Conservation (phyloP, 2,888 invertebrate genomes). For the Thalpophila matura region DNA sequence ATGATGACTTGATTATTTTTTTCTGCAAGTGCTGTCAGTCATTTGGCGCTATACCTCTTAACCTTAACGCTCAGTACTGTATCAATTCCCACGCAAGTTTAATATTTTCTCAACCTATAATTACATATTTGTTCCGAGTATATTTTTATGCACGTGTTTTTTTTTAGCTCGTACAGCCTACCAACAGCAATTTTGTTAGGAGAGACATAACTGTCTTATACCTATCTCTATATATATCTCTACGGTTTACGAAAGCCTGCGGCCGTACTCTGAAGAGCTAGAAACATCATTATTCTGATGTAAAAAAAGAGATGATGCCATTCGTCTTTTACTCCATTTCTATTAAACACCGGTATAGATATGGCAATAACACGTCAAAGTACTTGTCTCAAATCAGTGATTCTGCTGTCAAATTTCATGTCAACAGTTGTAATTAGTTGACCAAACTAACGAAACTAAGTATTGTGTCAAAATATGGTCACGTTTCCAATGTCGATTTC, state of each 20-base stretch:
- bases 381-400: no score
- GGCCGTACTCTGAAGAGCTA: no score
- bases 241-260: not conserved
- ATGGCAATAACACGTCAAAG: no score
- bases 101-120: conserved; percentile 31
- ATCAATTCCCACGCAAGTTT: conserved; percentile 40
- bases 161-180: not conserved
- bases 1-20: not conserved
- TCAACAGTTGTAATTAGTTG: no score
- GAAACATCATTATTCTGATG: not conserved
- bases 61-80: not conserved
- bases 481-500: no score
- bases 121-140: conserved; percentile 51
- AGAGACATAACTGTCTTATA: not conserved
- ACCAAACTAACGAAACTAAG: no score
- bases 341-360: no score
- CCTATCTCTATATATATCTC: conserved; percentile 2
- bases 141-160: conserved; percentile 22
- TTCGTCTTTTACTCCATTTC: no score
- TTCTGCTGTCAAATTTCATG: no score
- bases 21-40: conserved; percentile 2
- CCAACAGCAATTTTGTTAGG: conserved; percentile 4
- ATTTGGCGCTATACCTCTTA: conserved; percentile 7
- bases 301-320: not conserved
- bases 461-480: no score